Conservation (phyloP, 2,888 invertebrate genomes). For the Dryobota labecula region DNA sequence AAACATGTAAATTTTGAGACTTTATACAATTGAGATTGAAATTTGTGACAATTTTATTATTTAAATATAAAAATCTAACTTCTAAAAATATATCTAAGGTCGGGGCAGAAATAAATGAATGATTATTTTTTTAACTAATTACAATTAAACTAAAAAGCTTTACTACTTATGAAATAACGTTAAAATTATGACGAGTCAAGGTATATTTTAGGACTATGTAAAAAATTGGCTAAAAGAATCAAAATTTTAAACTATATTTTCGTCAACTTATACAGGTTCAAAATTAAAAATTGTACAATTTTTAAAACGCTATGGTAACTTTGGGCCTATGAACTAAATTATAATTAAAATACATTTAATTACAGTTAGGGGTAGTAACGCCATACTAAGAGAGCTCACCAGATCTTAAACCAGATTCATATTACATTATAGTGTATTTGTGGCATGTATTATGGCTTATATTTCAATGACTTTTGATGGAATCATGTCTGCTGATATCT, state of each 20-base stretch:
- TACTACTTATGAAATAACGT: constrained; percentile 78
- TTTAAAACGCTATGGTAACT: constrained; percentile 84
- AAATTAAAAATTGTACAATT: constrained; percentile 82
- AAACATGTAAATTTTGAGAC: constrained; percentile 62
- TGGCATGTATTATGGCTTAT: constrained; percentile 80
- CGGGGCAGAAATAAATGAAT: constrained; percentile 61
- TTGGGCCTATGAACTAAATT: constrained; percentile 80
- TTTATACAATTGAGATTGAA: constrained; percentile 58
- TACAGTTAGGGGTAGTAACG: constrained; percentile 61
- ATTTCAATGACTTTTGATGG: constrained; percentile 61
- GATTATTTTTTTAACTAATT: constrained; percentile 67
- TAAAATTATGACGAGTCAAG: constrained; percentile 76
- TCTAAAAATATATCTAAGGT: constrained; percentile 62
- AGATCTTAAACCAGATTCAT: constrained; percentile 62
- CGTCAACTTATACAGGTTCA: constrained; percentile 65
- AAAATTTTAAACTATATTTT: constrained; percentile 65
- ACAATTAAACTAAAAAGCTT: constrained; percentile 73
- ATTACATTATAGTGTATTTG: constrained; percentile 57
- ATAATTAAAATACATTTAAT: constrained; percentile 70
- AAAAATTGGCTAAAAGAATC: constrained; percentile 64
- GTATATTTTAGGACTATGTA: constrained; percentile 64
- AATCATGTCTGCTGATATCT: constrained; percentile 70
- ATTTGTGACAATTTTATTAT: constrained; percentile 64
- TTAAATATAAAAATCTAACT: constrained; percentile 63
- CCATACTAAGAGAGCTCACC: constrained; percentile 66